Base-by-base conservation (phyloP, 2,888 invertebrate genomes). In the Ormyrus pomaceus region DNA sequence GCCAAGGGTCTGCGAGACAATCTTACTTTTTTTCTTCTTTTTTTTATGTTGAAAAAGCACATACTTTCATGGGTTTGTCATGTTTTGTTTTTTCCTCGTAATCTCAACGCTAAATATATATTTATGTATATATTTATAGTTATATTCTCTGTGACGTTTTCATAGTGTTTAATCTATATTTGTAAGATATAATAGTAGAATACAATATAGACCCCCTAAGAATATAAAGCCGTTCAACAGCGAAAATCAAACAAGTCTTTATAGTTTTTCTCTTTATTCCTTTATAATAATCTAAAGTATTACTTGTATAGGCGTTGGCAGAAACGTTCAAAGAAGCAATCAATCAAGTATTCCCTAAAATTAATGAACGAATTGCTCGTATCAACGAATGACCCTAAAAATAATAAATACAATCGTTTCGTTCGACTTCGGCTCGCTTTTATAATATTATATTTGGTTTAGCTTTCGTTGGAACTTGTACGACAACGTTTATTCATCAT, bases 21-120 rank as follows among this genome's bases (percentile, higher is more conserved):
- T 71, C 80, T 70, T 84, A 19, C 34, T 3, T 34, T 4, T 34
- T 34, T 34, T 34, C 2, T 34, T 34, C 4, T 2, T 34, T 34
- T 34, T 34, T 34, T 34, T 34, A 2, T 34, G 34, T 86, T 83
- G 85, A 86, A 88, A 86, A 89, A 89, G 88, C 89, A 87, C 86
- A 87, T 90, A 90, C 90, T 90, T 90, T 90, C 90, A 90, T 90
- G 89, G 89, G 88, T 90, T 90, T 90, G 87, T 90, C 86, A 89
- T 87, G 83, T 70, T 71, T 69, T 83, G 83, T 69, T 82, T 87
- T 86, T 84, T 88, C 84, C 86, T 86, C 85, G 84, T 34, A 86
- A 86, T 86, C 81, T 88, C 88, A 87, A 88, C 86, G 82, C 87
- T 89, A 88, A 87, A 86, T 87, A 89, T 86, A 87, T 85, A 79